phyloP scores from a whole-genome alignment of 2,113 vertebrate genomes.

The Odocoileus hemionus region DNA sequence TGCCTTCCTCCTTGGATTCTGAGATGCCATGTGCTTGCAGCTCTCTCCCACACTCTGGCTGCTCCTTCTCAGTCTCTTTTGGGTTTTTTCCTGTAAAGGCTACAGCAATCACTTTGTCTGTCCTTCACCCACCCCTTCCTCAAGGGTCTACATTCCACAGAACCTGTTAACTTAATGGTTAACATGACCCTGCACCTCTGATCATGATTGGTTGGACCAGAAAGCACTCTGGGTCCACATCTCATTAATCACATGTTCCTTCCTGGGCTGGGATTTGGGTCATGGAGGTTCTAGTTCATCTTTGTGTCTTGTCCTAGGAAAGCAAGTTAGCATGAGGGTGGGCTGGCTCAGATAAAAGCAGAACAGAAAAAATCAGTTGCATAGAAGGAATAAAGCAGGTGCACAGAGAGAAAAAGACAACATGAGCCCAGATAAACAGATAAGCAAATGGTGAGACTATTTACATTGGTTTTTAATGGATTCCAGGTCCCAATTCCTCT shows the following conservation, averaged over 20 bases:
- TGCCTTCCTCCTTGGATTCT: neutral
- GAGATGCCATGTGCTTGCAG: rapidly evolving
- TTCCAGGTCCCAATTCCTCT: neutral
- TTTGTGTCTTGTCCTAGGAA: neutral
- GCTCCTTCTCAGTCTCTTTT: neutral
- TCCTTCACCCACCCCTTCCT: neutral
- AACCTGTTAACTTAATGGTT: neutral
- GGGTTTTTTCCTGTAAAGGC: neutral
- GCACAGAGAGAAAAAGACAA: neutral
- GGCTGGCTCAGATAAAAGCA: neutral
- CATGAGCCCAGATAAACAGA: neutral
- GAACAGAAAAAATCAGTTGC: neutral
- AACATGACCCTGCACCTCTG: neutral
- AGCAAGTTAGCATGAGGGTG: neutral
- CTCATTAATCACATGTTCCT: neutral
- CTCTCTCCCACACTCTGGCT: neutral
- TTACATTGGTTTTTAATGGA: neutral
- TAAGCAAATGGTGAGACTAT: neutral
- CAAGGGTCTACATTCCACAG: neutral
- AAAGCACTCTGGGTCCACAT: no score
- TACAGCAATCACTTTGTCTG: neutral
- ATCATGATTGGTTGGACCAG: neutral
- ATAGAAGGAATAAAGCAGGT: neutral
- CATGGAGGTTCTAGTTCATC: neutral
- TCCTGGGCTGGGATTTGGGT: neutral